Evolutionary conservation across 2,888 invertebrate genomes (phyloP).

Genomic region (Chrysomela aeneicollis): DNA sequence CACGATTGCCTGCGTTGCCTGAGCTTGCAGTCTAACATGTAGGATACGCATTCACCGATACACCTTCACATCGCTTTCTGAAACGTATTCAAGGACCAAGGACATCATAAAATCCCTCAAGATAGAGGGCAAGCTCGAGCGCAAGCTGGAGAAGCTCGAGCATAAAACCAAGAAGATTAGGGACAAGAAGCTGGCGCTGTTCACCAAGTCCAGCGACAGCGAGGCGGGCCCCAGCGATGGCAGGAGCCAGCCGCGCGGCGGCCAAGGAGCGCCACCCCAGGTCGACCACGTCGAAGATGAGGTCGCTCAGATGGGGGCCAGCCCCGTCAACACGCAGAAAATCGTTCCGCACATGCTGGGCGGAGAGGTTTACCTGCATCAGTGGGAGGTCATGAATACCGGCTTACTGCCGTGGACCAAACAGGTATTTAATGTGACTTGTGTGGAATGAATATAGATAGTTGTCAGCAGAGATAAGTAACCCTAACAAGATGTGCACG

Average conservation of each 20-base stretch:
- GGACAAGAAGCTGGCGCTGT: conserved; percentile 56
- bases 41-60: too few relatives aligned
- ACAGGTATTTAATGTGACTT: conserved; percentile 51
- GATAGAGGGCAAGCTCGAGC: conserved; percentile 56
- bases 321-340: conserved; percentile 38
- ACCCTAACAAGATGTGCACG: too few relatives aligned
- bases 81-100: conserved; percentile 22
- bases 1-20: too few relatives aligned
- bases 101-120: conserved; percentile 47
- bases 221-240: conserved; percentile 32
- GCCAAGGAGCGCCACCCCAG: neutral
- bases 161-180: conserved; percentile 59
- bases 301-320: conserved; percentile 42
- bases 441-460: too few relatives aligned
- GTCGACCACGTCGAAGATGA: conserved; percentile 25
- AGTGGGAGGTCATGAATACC: conserved; percentile 59
- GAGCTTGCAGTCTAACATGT: too few relatives aligned
- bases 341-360: conserved; percentile 52
- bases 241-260: conserved; percentile 16
- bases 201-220: conserved; percentile 48
- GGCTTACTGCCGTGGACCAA: conserved; percentile 57
- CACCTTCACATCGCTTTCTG: too few relatives aligned
- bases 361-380: conserved; percentile 57
- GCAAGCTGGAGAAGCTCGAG: conserved; percentile 60
- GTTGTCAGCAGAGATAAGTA: too few relatives aligned